Conservation (phyloP, 2,113 vertebrate species). For the Hippocampus zosterae region DNA sequence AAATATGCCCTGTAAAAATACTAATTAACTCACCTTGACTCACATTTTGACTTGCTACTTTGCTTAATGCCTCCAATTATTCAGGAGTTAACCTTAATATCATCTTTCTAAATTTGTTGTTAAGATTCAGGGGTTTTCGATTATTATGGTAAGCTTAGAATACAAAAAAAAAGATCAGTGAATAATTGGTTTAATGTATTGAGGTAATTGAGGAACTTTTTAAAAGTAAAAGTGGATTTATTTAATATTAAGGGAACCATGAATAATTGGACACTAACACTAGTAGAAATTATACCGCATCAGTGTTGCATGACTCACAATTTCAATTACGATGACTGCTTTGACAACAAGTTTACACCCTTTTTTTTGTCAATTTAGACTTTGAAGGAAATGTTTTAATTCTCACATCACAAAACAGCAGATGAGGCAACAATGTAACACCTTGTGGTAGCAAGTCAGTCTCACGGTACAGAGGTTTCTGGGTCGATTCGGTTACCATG, state of each 20-base stretch:
- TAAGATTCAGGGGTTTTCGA: conserved; percentile 23
- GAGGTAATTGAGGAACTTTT: neutral
- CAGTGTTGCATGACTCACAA: conserved; percentile 34
- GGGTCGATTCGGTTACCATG: too few species aligned
- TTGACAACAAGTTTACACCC: neutral
- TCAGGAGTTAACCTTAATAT: conserved; percentile 26
- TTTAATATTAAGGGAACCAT: conserved; percentile 12
- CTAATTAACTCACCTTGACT: conserved; percentile 46
- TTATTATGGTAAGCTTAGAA: neutral
- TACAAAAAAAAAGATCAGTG: neutral
- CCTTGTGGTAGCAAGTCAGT: neutral
- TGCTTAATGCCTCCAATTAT: conserved; percentile 57
- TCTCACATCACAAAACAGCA: neutral
- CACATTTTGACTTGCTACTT: conserved; percentile 23
- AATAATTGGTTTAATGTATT: neutral
- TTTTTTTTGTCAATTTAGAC: neutral
- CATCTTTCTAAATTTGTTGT: neutral
- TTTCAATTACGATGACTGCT: conserved; percentile 7
- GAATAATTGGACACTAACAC: conserved; percentile 56
- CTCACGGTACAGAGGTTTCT: neutral
- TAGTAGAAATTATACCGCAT: conserved; percentile 17
- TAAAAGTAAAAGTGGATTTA: conserved; percentile 10
- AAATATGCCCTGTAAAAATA: conserved; percentile 47
- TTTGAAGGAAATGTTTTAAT: neutral
- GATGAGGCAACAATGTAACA: neutral